Evolutionary conservation across 2,797 vertebrate genomes (phyloP).

Genomic region (Pteropus rufus): DNA sequence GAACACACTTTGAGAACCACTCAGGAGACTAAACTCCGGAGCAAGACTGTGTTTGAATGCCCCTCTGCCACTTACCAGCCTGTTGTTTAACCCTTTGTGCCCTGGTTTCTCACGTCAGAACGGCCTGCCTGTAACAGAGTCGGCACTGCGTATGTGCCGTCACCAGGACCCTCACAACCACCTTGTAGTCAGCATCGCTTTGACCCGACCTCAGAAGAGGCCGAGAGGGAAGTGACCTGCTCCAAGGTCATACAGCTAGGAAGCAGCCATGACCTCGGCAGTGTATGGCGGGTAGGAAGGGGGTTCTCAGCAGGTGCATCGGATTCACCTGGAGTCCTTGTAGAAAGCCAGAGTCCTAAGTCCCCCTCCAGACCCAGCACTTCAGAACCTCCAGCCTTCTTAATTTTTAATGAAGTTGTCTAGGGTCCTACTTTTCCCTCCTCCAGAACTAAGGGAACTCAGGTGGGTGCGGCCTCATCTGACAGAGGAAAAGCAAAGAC

Average conservation of each 20-base stretch:
- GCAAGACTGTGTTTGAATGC: neutral
- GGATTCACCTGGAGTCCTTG: neutral
- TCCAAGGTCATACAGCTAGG: neutral
- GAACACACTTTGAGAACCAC: neutral
- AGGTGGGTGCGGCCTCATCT: neutral
- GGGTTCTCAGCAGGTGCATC: neutral
- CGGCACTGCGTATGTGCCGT: accelerated
- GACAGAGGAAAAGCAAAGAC: neutral
- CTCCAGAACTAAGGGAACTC: neutral
- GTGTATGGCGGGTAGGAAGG: neutral
- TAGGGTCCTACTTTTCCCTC: neutral
- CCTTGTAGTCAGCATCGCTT: accelerated
- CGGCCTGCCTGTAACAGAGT: neutral
- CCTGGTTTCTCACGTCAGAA: neutral
- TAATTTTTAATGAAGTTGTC: neutral
- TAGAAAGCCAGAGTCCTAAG: neutral
- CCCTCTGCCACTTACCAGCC: neutral
- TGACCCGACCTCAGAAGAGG: neutral
- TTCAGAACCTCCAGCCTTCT: neutral
- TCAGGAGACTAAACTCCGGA: neutral
- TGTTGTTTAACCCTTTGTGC: neutral
- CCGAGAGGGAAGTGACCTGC: neutral
- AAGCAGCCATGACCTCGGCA: no score
- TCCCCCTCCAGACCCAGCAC: neutral
- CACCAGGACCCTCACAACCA: neutral